Conservation (phyloP, 2,888 invertebrate genomes). For the Psylliodes chrysocephalus region DNA sequence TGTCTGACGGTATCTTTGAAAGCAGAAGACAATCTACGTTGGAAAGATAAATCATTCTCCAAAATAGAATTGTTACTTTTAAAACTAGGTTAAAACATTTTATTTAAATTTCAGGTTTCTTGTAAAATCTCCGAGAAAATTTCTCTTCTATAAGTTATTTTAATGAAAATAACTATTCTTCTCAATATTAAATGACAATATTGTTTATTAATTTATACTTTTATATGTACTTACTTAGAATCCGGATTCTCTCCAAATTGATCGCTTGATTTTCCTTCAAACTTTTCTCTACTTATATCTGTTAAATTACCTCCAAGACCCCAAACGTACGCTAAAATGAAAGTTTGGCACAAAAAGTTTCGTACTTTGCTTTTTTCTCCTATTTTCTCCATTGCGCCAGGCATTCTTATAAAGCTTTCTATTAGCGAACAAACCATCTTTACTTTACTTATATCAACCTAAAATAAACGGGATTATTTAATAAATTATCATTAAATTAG, state of each 20-base stretch:
- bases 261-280: conserved; percentile 76
- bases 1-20: no score
- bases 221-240: conserved; percentile 72
- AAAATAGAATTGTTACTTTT: no score
- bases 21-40: no score
- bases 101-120: no score
- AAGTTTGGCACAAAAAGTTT: conserved; percentile 77
- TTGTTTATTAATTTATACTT: no score
- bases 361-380: conserved; percentile 72
- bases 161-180: no score
- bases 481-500: no score
- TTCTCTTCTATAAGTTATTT: no score
- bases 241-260: conserved; percentile 78
- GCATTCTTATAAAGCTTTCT: conserved; percentile 74
- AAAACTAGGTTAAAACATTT: no score
- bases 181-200: no score
- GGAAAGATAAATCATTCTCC: no score
- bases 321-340: conserved; percentile 87
- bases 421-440: conserved; percentile 79
- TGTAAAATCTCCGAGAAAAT: no score
- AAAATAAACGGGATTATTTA: conserved; percentile 4
- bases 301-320: conserved; percentile 85
- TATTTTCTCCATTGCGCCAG: conserved; percentile 64
- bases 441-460: conserved; percentile 86
- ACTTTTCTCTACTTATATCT: conserved; percentile 74